A percentile compares a stretch with the other conserved stretches of the same genome.
These are phyloP conservation scores for Neodiprion virginianus DNA, from an alignment of 1,140 invertebrate species.

Conservation along the genomic window DNA sequence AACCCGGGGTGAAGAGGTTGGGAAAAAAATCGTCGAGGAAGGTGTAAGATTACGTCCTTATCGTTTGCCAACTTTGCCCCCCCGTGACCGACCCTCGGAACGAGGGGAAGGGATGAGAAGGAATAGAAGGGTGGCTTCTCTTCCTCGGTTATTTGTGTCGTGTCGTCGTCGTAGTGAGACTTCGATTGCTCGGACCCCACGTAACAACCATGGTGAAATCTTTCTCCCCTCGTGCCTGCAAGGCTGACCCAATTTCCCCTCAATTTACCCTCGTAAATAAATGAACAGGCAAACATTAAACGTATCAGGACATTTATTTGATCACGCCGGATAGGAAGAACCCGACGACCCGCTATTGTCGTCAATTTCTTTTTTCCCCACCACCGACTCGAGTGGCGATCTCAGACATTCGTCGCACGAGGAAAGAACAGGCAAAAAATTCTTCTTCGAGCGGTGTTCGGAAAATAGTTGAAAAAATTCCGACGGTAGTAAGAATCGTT, in stretches of 20 bases:
- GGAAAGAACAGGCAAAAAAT: not conserved
- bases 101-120: no score
- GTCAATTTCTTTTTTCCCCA: not conserved
- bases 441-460: not conserved
- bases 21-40: conserved; percentile 30
- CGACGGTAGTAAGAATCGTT: not conserved
- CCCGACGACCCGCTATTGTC: conserved; percentile 28
- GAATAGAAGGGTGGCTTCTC: conserved; percentile 10
- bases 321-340: conserved; percentile 30
- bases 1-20: not conserved
- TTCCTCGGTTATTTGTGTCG: conserved; percentile 43
- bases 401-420: not conserved
- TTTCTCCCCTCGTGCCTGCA: conserved; percentile 13
- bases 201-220: not conserved
- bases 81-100: conserved; percentile 12
- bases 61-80: conserved; percentile 27
- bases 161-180: conserved; percentile 28
- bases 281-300: conserved; percentile 46
- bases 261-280: conserved; percentile 44
- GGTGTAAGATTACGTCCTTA: conserved; percentile 51
- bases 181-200: conserved; percentile 30
- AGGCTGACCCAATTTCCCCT: conserved; percentile 50
- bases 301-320: conserved; percentile 54
- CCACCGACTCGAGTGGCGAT: not conserved
- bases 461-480: not conserved